Base-by-base conservation (phyloP, 92 coral and sea anemone species). In the Porites evermanni region DNA sequence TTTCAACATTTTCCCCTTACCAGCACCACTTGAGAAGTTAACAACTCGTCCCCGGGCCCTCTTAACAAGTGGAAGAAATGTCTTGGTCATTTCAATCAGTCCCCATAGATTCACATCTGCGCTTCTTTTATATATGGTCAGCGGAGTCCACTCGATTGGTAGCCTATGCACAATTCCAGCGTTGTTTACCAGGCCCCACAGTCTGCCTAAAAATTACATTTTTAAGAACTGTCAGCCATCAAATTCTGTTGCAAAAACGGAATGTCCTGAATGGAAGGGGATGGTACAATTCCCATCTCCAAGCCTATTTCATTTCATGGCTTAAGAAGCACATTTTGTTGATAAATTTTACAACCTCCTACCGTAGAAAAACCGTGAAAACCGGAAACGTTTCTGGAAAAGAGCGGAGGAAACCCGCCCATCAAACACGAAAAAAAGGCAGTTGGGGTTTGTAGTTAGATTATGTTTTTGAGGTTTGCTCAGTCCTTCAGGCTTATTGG, bases 101-200 rank as follows among this genome's bases (percentile, higher is more conserved):
- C 93, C 93, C 93, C 93, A 90, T 52, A 90, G 72, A 77, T 90
- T 90, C 8, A 90, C 88, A 67, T 90, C 91, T 20, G 88, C 88
- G 24, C 47, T 67, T 1, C 70, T 63, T 54, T 90, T 89, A 60
- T 60, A 80, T 1, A 29, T 59, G 13, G 50, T 82, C 52, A 90
- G 72, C 20, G 67, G 85, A 21, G 76, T 77, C 93, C 93, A 90
- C 61, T 90, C 93, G 52, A 90, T 67, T 51, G 93, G 93, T 10
- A 77, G 91, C 24, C n/a, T 6, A 0, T 3, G 18, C n/a, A n/a
- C 59, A 24, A 81, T 52, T 20, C 93, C 93, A 24, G 93, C 93
- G 52, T 90, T 90, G 80, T 90, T 90, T 67, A 90, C 86, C 60
- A 90, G 79, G 7, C 86, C 85, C 93, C 93, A 90, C 29, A 90